Percentiles rank a stretch among this genome's conserved stretches.
These are phyloP conservation scores for Myiozetetes cayanensis DNA, from an alignment of 2,113 vertebrate species.

Conservation along the genomic window DNA sequence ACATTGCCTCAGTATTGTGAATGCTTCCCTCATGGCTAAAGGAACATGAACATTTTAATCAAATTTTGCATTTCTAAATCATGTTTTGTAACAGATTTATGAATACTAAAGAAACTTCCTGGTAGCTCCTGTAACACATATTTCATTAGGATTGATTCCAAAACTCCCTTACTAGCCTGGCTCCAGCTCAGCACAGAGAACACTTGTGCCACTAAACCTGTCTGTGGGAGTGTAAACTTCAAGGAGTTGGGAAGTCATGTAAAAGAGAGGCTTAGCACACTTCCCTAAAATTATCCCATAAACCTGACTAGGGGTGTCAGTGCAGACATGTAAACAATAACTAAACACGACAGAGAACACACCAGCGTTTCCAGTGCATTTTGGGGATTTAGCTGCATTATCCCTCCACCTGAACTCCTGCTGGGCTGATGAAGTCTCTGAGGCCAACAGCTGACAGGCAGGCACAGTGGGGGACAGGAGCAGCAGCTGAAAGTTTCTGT, in stretches of 20 bases:
- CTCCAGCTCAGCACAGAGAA: background rate
- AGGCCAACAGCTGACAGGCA: background rate
- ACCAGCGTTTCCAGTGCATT: accelerated
- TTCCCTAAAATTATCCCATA: background rate
- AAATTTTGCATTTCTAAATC: background rate
- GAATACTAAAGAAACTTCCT: background rate
- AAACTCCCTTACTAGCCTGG: background rate
- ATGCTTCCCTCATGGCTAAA: background rate
- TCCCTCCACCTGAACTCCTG: background rate
- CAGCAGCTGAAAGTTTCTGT: background rate
- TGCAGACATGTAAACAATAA: accelerated
- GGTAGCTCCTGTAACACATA: background rate
- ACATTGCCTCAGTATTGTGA: background rate
- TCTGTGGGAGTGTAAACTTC: background rate
- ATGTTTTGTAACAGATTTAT: background rate
- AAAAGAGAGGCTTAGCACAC: background rate
- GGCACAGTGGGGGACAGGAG: background rate
- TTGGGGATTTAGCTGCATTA: background rate
- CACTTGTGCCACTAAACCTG: accelerated
- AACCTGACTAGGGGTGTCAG: background rate
- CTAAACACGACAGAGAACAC: background rate
- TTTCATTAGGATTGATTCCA: background rate
- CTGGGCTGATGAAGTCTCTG: accelerated
- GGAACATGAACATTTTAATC: accelerated
- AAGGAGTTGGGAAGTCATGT: background rate